Percentiles rank a stretch among this genome's conserved stretches.
phyloP scores from a whole-genome alignment of 2,888 invertebrate genomes.

The Latrodectus hesperus region DNA sequence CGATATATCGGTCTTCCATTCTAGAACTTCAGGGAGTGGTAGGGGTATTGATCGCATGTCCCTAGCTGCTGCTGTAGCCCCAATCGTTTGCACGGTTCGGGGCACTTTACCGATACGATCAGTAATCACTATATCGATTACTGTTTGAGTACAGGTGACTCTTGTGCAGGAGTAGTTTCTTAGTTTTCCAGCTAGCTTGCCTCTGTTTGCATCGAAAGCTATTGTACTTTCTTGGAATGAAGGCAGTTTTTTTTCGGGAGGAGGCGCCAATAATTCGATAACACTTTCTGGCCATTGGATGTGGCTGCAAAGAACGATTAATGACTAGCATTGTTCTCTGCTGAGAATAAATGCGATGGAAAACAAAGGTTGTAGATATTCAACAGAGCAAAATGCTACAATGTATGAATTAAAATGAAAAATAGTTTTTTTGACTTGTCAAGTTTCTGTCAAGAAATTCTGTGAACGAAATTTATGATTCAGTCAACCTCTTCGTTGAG shows the following conservation, averaged over 20 bases:
- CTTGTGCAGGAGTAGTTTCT: neutral
- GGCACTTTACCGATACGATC: constrained; percentile 15
- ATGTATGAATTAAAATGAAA: too few relatives aligned
- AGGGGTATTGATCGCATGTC: neutral
- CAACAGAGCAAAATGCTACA: too few relatives aligned
- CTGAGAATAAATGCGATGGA: too few relatives aligned
- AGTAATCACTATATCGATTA: constrained; percentile 27
- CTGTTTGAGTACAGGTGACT: constrained; percentile 3
- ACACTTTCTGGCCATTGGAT: neutral
- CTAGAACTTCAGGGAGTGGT: neutral
- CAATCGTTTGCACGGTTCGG: constrained; percentile 1
- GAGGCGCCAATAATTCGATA: neutral
- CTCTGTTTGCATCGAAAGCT: neutral
- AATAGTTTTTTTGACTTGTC: too few relatives aligned
- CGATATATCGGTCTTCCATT: neutral
- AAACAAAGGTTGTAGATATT: too few relatives aligned
- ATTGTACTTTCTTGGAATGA: neutral
- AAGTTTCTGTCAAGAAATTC: too few relatives aligned
- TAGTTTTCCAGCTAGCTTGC: neutral
- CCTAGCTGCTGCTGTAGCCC: neutral
- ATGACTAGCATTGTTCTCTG: too few relatives aligned
- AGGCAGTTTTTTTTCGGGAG: neutral
- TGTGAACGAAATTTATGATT: too few relatives aligned
- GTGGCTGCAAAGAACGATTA: neutral
- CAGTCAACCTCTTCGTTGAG: too few relatives aligned